These are phyloP conservation scores for Syngnathus scovelli DNA, from an alignment of 2,113 vertebrate species.

Conservation along the genomic window DNA sequence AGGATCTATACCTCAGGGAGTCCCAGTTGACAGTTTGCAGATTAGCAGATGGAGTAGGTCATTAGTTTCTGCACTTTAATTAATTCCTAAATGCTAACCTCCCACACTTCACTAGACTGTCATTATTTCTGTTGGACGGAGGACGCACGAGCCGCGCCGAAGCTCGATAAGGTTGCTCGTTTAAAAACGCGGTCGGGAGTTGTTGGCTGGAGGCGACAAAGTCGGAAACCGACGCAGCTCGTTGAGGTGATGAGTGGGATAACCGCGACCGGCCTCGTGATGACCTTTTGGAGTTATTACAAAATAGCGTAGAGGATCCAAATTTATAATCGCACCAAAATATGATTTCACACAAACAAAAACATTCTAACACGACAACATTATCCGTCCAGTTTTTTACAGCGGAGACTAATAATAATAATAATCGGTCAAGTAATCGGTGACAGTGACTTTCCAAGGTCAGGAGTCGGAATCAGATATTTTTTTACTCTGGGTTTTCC, in stretches of 20 bases:
- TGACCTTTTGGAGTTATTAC: no score
- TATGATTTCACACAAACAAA: no score
- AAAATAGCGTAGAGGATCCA: no score
- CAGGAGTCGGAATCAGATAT: no score
- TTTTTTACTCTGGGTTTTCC: no score
- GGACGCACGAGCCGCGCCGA: background rate
- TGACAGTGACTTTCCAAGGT: no score
- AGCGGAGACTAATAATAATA: no score
- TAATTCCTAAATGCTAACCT: conserved; percentile 1
- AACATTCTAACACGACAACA: no score
- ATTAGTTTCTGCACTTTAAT: background rate
- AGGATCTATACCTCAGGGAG: background rate
- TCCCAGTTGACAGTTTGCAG: conserved; percentile 3
- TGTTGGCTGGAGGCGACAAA: background rate
- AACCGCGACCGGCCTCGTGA: background rate
- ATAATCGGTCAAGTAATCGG: no score
- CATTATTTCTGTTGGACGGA: background rate
- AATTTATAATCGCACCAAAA: no score
- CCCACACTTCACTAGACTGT: background rate
- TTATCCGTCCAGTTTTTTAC: background rate
- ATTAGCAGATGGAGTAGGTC: conserved; percentile 1
- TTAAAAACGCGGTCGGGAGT: background rate
- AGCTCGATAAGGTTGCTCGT: background rate
- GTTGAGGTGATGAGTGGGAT: background rate
- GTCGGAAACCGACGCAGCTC: background rate